A percentile compares a stretch with the other conserved stretches of the same genome.
These are phyloP conservation scores for Hycleus cichorii DNA, from an alignment of 1,140 invertebrate genomes.

Conservation along the genomic window DNA sequence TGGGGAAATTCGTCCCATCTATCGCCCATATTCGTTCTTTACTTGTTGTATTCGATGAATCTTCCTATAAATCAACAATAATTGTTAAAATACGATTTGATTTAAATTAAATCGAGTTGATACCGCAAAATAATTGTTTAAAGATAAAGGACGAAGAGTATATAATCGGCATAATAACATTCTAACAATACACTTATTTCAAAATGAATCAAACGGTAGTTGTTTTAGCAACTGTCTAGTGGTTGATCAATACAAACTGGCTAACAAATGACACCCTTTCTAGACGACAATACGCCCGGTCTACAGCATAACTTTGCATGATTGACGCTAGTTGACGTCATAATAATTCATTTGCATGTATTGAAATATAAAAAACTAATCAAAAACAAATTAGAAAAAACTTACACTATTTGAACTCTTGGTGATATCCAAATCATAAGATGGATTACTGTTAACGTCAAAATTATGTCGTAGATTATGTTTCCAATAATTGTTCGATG, in stretches of 20 bases:
- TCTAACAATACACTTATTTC: neutral
- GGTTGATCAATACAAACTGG: conserved; percentile 8
- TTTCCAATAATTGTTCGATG: conserved; percentile 33
- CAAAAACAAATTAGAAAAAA: neutral
- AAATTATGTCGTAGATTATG: conserved; percentile 26
- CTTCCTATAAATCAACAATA: conserved; percentile 20
- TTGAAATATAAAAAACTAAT: neutral
- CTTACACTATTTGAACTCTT: neutral
- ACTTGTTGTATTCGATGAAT: conserved; percentile 9
- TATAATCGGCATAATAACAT: conserved; percentile 35
- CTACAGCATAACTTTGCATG: neutral
- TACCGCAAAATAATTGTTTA: conserved; percentile 20
- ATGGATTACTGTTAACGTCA: conserved; percentile 1
- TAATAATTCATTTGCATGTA: neutral
- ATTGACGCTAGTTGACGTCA: conserved; percentile 6
- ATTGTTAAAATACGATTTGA: neutral
- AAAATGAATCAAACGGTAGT: too few species aligned
- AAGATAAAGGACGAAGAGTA: conserved; percentile 25
- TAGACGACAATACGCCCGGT: too few species aligned
- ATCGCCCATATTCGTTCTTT: conserved; percentile 30
- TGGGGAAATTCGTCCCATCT: conserved; percentile 25
- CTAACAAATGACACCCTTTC: too few species aligned
- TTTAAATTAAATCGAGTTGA: too few species aligned
- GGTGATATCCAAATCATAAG: neutral
- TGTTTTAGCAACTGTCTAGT: too few species aligned